Evolutionary conservation across 2,113 vertebrate genomes (phyloP).

Genomic region (Heterotis niloticus): DNA sequence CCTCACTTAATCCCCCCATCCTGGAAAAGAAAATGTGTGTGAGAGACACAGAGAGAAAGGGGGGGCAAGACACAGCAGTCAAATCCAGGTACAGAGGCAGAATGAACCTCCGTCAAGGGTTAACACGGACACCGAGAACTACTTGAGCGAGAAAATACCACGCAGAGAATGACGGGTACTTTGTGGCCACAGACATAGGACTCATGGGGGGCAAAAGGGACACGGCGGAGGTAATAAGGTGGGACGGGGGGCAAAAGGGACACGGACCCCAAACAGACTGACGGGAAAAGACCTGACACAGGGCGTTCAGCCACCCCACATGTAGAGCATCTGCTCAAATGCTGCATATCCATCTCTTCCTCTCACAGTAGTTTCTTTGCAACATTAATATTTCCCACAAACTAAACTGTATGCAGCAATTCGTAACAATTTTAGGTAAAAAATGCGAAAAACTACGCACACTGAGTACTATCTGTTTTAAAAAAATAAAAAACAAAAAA

Average conservation of each 20-base stretch:
- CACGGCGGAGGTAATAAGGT: too few species aligned
- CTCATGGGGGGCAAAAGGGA: not conserved
- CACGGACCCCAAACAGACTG: not conserved
- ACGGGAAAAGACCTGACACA: not conserved
- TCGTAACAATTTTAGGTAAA: not conserved
- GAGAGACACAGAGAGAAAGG: slow-evolving; percentile 4
- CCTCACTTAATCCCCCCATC: slow-evolving; percentile 80
- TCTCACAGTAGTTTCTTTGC: slow-evolving; percentile 4
- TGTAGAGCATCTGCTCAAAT: not conserved
- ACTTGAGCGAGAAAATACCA: not conserved
- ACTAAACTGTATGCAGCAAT: not conserved
- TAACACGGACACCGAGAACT: not conserved
- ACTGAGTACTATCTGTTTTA: too few species aligned
- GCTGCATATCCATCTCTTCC: not conserved
- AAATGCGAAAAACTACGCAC: slow-evolving; percentile 1
- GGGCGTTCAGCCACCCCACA: not conserved
- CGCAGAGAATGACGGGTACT: not conserved
- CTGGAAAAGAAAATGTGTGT: slow-evolving; percentile 42
- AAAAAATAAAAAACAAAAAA: too few species aligned
- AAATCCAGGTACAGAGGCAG: not conserved
- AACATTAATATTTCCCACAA: slow-evolving; percentile 7
- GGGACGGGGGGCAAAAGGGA: slow-evolving; percentile 11
- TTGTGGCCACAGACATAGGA: not conserved
- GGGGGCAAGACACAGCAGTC: not conserved
- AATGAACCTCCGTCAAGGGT: not conserved